Evolutionary conservation across 2,113 vertebrate species (phyloP).

Genomic region (Vimba vimba): DNA sequence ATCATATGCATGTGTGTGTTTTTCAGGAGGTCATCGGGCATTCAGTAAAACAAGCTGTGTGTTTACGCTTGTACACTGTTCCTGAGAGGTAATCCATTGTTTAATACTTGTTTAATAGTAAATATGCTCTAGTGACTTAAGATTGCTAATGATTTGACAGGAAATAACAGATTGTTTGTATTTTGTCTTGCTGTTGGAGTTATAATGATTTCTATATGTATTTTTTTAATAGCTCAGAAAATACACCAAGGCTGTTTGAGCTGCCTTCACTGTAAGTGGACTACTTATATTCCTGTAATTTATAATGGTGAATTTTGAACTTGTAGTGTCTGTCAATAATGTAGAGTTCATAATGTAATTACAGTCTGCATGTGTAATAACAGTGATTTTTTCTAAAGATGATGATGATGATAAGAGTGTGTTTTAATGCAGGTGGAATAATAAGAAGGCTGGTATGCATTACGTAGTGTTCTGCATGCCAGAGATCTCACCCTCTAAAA

Average conservation of each 20-base stretch:
- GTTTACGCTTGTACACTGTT: constrained; percentile 83
- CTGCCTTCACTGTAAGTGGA: constrained; percentile 90
- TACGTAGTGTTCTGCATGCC: constrained; percentile 91
- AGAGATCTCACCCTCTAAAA: constrained; percentile 83
- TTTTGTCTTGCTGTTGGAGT: neutral
- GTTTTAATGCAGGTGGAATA: constrained; percentile 85
- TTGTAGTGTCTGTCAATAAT: neutral
- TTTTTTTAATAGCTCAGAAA: constrained; percentile 81
- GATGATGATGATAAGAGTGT: constrained; percentile 11
- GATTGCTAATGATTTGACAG: neutral
- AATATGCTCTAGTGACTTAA: neutral
- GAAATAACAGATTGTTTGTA: neutral
- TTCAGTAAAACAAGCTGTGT: constrained; percentile 85
- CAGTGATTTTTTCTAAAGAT: too few relatives aligned
- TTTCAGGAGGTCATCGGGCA: constrained; percentile 84
- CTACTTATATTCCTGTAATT: neutral
- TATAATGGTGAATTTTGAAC: neutral
- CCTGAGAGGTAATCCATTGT: constrained; percentile 79
- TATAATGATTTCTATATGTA: constrained; percentile 25
- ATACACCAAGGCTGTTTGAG: constrained; percentile 82
- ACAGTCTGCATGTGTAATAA: neutral
- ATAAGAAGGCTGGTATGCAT: constrained; percentile 89
- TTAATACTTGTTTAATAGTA: neutral
- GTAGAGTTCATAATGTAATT: neutral
- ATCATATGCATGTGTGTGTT: neutral